These are phyloP conservation scores for Tricholaema leucomelas DNA, from an alignment of 2,113 vertebrate species.

Conservation along the genomic window DNA sequence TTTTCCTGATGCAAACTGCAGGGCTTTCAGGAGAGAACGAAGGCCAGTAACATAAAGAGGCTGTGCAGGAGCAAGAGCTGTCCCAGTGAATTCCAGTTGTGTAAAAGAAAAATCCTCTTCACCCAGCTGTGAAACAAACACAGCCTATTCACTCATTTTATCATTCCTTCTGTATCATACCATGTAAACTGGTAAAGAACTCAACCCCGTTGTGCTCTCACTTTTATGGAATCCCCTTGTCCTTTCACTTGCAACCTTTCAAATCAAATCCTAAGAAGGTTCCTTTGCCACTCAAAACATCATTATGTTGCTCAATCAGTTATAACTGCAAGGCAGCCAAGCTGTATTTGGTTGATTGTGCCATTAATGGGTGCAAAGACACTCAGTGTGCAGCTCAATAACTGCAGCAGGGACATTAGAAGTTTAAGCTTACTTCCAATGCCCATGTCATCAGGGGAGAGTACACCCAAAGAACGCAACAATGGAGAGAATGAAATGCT, in stretches of 20 bases:
- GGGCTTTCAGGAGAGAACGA: background rate
- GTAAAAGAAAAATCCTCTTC: background rate
- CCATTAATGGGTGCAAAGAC: background rate
- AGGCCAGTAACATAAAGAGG: background rate
- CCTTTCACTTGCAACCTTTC: background rate
- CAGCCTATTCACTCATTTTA: background rate
- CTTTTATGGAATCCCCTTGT: background rate
- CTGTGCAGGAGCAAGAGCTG: background rate
- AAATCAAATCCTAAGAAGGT: background rate
- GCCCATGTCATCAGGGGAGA: background rate
- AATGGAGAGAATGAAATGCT: background rate
- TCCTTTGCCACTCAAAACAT: background rate
- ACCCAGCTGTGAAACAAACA: background rate
- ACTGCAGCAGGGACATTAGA: background rate
- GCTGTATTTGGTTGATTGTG: background rate
- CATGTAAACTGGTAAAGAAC: background rate
- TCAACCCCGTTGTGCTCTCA: background rate
- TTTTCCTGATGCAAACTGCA: background rate
- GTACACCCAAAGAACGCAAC: background rate
- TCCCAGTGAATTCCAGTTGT: background rate
- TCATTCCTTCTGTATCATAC: background rate
- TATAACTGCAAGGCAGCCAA: background rate
- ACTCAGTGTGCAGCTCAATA: background rate
- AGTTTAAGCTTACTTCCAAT: background rate
- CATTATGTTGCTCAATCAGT: constrained; percentile 4